These are phyloP conservation scores for Elegia similella DNA, from an alignment of 2,888 invertebrate genomes.

Conservation along the genomic window DNA sequence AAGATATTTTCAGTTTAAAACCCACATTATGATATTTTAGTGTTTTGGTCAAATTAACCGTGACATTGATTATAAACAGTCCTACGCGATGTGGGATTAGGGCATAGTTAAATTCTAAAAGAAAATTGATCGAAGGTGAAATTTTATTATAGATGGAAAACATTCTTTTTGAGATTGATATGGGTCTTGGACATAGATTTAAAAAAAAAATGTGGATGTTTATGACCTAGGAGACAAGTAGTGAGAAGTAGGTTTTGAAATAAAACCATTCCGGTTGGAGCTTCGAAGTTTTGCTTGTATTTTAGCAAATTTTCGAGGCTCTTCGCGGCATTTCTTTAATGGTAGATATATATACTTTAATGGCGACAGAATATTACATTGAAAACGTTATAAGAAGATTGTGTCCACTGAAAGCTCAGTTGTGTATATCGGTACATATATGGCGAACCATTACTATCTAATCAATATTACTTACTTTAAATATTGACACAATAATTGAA, in stretches of 20 bases:
- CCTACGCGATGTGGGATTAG: too few relatives aligned
- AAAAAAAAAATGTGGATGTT: too few relatives aligned
- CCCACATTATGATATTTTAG: too few relatives aligned
- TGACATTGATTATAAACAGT: too few relatives aligned
- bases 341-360: constrained; percentile 68
- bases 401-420: constrained; percentile 65
- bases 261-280: not conserved
- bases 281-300: not conserved
- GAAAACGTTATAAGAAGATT: constrained; percentile 62
- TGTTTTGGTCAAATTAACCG: too few relatives aligned
- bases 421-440: constrained; percentile 55
- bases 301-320: constrained; percentile 25
- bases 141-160: too few relatives aligned
- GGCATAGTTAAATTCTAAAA: too few relatives aligned
- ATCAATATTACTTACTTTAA: constrained; percentile 57
- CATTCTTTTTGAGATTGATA: too few relatives aligned
- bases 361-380: constrained; percentile 72
- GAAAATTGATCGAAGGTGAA: too few relatives aligned
- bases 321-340: constrained; percentile 35
- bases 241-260: not conserved
- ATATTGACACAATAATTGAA: constrained; percentile 70
- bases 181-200: too few relatives aligned
- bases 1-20: too few relatives aligned
- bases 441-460: constrained; percentile 65
- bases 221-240: too few relatives aligned